phyloP scores from a whole-genome alignment of 2,888 invertebrate genomes.

The Zootermopsis nevadensis region DNA sequence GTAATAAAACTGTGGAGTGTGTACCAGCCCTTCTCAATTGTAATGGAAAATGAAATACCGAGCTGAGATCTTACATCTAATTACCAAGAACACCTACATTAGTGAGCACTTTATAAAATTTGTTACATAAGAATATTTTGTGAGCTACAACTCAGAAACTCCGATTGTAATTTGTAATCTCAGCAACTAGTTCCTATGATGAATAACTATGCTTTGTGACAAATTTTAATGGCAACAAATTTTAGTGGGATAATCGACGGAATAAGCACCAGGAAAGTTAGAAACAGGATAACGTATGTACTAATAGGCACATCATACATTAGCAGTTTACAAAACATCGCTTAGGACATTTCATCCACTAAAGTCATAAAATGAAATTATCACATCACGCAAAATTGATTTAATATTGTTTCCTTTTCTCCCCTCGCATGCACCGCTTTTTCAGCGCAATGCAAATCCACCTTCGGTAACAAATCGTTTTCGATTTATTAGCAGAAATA shows the following conservation, averaged over 20 bases:
- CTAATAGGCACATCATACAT: background rate
- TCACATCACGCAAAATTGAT: slow-evolving; percentile 15
- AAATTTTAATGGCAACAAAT: background rate
- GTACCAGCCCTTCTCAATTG: too few relatives aligned
- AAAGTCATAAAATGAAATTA: slow-evolving; percentile 26
- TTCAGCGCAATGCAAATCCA: background rate
- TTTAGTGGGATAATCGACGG: background rate
- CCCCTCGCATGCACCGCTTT: background rate
- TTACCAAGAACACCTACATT: too few relatives aligned
- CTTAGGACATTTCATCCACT: background rate
- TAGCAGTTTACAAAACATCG: background rate
- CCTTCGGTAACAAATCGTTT: background rate
- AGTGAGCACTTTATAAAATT: too few relatives aligned
- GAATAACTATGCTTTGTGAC: too few relatives aligned
- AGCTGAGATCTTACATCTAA: too few relatives aligned
- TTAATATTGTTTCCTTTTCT: background rate
- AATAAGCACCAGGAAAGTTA: background rate
- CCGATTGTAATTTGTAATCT: too few relatives aligned
- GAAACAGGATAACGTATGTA: background rate
- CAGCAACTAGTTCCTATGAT: too few relatives aligned
- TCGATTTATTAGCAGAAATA: background rate
- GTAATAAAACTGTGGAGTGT: too few relatives aligned
- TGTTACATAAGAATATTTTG: too few relatives aligned
- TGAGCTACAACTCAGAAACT: too few relatives aligned
- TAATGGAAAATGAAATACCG: too few relatives aligned